A percentile compares a stretch with the other conserved stretches of the same genome.
phyloP scores from a whole-genome alignment of 1,140 invertebrate species.

The Scaptomyza montana region DNA sequence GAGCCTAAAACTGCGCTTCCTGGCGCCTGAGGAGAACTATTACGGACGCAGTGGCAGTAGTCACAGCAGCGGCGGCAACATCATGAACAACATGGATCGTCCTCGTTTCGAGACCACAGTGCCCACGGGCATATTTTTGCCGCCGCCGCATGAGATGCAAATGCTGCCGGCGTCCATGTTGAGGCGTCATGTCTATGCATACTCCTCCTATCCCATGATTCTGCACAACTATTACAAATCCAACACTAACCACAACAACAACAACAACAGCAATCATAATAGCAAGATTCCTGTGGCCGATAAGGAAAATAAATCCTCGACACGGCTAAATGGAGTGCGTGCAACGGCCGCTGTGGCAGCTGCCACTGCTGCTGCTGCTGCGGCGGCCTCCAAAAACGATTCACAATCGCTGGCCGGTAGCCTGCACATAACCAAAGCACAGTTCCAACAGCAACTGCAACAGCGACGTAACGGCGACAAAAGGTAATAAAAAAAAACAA shows the following conservation, averaged over 20 bases:
- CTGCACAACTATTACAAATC: conserved; percentile 62
- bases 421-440: conserved; percentile 76
- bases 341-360: conserved; percentile 59
- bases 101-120: conserved; percentile 91
- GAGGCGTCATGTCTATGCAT: conserved; percentile 74
- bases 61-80: conserved; percentile 18
- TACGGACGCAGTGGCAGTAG: conserved; percentile 38
- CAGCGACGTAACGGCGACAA: conserved; percentile 65
- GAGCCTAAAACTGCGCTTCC: conserved; percentile 71
- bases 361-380: conserved; percentile 46
- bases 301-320: conserved; percentile 30
- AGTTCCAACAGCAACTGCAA: conserved; percentile 77
- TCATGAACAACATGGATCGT: conserved; percentile 67
- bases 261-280: conserved; percentile 34
- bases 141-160: conserved; percentile 90
- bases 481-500: conserved; percentile 63
- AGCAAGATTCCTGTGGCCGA: conserved; percentile 20
- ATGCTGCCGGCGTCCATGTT: conserved; percentile 83
- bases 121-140: conserved; percentile 90
- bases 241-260: conserved; percentile 23
- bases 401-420: conserved; percentile 60
- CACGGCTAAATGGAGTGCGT: conserved; percentile 63
- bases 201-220: conserved; percentile 78
- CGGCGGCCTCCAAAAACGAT: conserved; percentile 53
- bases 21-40: conserved; percentile 73